A percentile compares a stretch with the other conserved stretches of the same genome.
Conservation (phyloP, 1,140 invertebrate species). For the Drosophila micromelanica region DNA sequence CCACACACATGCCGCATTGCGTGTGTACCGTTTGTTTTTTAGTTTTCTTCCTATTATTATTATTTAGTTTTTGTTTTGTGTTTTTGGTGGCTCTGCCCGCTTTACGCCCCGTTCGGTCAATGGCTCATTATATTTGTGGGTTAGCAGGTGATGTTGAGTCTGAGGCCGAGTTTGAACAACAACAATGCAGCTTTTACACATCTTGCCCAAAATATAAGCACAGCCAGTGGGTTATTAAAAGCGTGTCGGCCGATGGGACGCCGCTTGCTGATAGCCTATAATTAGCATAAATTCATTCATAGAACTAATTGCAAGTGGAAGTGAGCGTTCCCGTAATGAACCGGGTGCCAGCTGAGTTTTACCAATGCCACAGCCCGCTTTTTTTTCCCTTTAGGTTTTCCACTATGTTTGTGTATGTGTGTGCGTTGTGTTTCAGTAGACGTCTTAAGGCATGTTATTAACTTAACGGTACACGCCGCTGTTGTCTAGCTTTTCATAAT, state of each 20-base stretch:
- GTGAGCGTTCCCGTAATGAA: constrained; percentile 73
- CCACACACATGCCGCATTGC: constrained; percentile 64
- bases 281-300: constrained; percentile 82
- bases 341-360: constrained; percentile 40
- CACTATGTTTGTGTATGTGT: constrained; percentile 42
- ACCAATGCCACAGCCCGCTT: constrained; percentile 28
- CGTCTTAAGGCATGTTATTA: constrained; percentile 71
- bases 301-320: constrained; percentile 79
- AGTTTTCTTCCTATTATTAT: constrained; percentile 23
- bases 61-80: constrained; percentile 38
- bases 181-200: constrained; percentile 41
- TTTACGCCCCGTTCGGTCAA: constrained; percentile 59
- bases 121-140: constrained; percentile 80
- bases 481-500: constrained; percentile 73
- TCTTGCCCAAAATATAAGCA: constrained; percentile 32
- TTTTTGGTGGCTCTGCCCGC: constrained; percentile 17
- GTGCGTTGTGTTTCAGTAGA: constrained; percentile 61
- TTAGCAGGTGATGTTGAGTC: constrained; percentile 74
- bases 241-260: constrained; percentile 63
- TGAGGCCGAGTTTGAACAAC: constrained; percentile 45
- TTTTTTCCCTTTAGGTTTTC: constrained; percentile 39
- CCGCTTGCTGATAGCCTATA: constrained; percentile 47
- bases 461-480: constrained; percentile 69
- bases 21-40: constrained; percentile 62
- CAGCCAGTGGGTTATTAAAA: constrained; percentile 68